Percentiles rank a stretch among this genome's conserved stretches.
Evolutionary conservation across 2,113 vertebrate species (phyloP).

Genomic region (Pachyramphus minor): DNA sequence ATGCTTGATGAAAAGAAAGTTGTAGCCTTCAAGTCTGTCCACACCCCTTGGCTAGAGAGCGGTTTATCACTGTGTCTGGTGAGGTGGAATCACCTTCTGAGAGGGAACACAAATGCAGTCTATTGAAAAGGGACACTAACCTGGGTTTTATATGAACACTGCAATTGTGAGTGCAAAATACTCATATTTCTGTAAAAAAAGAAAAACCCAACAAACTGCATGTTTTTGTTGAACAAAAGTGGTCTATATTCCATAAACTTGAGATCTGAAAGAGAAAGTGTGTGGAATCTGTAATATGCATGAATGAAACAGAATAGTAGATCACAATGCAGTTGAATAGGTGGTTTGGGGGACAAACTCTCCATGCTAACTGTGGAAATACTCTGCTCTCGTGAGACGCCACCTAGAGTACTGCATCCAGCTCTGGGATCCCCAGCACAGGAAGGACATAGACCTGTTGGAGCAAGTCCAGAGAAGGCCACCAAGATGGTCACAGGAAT

Average conservation of each 20-base stretch:
- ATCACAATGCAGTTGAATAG: background rate
- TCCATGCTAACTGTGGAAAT: background rate
- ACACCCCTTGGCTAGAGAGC: background rate
- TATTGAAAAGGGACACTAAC: background rate
- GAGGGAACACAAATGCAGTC: background rate
- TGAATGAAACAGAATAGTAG: background rate
- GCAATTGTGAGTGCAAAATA: background rate
- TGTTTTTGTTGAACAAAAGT: background rate
- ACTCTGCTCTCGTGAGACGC: background rate
- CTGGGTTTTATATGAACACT: background rate
- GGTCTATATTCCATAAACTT: background rate
- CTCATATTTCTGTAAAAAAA: background rate
- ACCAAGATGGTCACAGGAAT: background rate
- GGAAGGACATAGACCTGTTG: background rate
- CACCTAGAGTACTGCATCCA: background rate
- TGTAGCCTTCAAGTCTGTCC: background rate
- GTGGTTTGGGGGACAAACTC: background rate
- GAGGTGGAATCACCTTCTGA: background rate
- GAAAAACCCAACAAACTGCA: too few relatives aligned
- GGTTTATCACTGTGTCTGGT: background rate
- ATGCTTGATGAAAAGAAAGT: background rate
- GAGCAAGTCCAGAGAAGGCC: background rate
- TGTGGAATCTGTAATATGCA: background rate
- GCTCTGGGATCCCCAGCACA: background rate
- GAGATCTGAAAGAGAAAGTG: background rate